These are phyloP conservation scores for Dynastes grantii DNA, from an alignment of 2,888 invertebrate species.

Conservation along the genomic window DNA sequence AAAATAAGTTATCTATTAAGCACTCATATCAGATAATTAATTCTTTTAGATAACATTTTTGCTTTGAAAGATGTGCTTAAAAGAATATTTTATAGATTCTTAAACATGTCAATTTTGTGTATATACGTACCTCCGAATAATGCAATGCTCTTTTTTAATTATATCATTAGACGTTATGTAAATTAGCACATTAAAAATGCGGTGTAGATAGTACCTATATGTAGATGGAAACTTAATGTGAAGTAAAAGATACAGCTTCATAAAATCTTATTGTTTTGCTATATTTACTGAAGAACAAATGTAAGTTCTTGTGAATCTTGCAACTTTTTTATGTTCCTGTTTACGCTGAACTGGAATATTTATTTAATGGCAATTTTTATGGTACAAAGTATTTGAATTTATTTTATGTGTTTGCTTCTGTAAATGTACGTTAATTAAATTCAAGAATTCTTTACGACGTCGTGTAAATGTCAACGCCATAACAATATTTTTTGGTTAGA, in stretches of 20 bases:
- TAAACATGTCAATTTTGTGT: too few relatives aligned
- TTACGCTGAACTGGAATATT: constrained; percentile 13
- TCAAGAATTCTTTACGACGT: constrained; percentile 27
- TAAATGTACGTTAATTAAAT: constrained; percentile 17
- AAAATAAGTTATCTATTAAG: too few relatives aligned
- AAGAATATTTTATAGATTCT: too few relatives aligned
- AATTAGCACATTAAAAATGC: neutral
- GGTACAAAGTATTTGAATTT: constrained; percentile 20
- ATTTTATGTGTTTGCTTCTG: constrained; percentile 28
- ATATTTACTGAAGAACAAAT: neutral
- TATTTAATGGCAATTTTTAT: constrained; percentile 33
- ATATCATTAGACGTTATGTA: neutral
- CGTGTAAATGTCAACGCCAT: constrained; percentile 18
- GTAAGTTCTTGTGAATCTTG: constrained; percentile 12
- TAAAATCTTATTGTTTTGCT: too few relatives aligned
- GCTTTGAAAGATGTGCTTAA: too few relatives aligned
- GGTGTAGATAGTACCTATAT: too few relatives aligned
- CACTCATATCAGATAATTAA: too few relatives aligned
- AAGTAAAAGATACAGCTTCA: too few relatives aligned
- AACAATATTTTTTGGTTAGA: neutral
- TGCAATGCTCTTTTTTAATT: neutral
- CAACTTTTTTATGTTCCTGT: constrained; percentile 27
- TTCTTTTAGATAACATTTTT: too few relatives aligned
- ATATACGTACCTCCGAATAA: too few relatives aligned
- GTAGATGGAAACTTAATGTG: too few relatives aligned